A percentile compares a stretch with the other conserved stretches of the same genome.
Evolutionary conservation across 2,888 invertebrate genomes (phyloP).

Genomic region (Xanthorhoe spadicearia): DNA sequence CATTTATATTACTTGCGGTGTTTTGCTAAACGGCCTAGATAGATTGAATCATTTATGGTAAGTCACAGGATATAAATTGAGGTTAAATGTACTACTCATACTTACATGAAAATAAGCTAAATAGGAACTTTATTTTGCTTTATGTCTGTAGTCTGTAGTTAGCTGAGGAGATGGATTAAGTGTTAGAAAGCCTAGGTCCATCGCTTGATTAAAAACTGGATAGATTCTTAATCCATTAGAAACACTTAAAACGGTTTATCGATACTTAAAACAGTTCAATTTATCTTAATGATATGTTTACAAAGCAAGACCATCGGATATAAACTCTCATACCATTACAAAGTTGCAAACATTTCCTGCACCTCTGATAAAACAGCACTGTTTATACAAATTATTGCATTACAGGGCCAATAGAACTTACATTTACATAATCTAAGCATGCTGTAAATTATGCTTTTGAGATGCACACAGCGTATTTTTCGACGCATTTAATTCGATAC

Average conservation of each 20-base stretch:
- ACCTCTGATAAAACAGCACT: not conserved
- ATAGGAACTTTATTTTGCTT: no score
- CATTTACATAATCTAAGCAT: slow-evolving; percentile 12
- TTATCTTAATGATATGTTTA: not conserved
- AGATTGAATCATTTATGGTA: not conserved
- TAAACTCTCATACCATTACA: not conserved
- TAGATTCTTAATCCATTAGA: no score
- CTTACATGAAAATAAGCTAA: no score
- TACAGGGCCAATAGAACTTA: slow-evolving; percentile 11
- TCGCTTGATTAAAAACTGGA: no score
- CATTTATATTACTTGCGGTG: slow-evolving; percentile 38
- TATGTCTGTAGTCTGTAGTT: no score
- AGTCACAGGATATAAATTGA: no score
- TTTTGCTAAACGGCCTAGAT: slow-evolving; percentile 13
- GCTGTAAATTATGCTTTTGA: slow-evolving; percentile 29
- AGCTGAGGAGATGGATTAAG: no score
- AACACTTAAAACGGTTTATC: no score
- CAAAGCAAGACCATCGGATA: slow-evolving; percentile 1
- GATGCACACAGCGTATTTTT: no score
- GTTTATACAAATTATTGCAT: not conserved
- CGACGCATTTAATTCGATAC: no score
- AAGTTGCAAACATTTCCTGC: slow-evolving; percentile 2
- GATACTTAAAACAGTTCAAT: not conserved
- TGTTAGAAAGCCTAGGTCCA: no score
- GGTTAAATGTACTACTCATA: no score